Evolutionary conservation across 2,797 vertebrate species (phyloP).

Genomic region (Pantherophis vulpinus): DNA sequence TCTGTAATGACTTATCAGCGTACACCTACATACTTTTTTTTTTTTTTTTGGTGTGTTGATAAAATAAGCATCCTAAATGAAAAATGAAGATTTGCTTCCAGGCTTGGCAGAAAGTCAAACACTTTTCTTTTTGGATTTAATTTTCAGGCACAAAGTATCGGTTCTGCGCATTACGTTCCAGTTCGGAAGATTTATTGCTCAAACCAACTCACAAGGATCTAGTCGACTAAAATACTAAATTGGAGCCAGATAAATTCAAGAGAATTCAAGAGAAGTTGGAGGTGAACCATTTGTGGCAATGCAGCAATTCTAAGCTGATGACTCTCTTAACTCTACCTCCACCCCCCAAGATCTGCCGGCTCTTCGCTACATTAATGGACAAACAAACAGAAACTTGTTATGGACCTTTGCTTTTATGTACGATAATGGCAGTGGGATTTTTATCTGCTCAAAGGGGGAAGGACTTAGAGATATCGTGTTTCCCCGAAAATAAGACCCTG

Average conservation of each 20-base stretch:
- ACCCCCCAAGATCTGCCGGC: neutral
- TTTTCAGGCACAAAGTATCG: neutral
- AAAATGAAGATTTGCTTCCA: neutral
- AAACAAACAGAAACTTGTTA: neutral
- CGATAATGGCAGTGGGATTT: neutral
- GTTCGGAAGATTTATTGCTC: neutral
- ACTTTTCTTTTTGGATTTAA: neutral
- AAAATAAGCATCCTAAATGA: neutral
- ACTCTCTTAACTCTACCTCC: neutral
- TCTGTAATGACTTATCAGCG: slow-evolving; percentile 35
- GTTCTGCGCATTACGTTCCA: neutral
- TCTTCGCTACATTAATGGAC: too few species aligned
- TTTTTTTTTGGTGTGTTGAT: neutral
- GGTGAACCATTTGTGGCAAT: neutral
- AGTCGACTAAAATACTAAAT: neutral
- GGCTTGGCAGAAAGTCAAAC: neutral
- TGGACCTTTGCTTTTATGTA: neutral
- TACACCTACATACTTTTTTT: neutral
- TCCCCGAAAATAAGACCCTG: too few species aligned
- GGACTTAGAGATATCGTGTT: neutral
- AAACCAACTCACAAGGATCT: neutral
- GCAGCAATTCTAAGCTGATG: neutral
- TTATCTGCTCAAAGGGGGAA: neutral
- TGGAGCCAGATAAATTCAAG: neutral
- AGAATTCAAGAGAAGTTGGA: neutral